These are phyloP conservation scores for Tragelaphus imberbis DNA, from an alignment of 2,113 vertebrate genomes.

Conservation along the genomic window DNA sequence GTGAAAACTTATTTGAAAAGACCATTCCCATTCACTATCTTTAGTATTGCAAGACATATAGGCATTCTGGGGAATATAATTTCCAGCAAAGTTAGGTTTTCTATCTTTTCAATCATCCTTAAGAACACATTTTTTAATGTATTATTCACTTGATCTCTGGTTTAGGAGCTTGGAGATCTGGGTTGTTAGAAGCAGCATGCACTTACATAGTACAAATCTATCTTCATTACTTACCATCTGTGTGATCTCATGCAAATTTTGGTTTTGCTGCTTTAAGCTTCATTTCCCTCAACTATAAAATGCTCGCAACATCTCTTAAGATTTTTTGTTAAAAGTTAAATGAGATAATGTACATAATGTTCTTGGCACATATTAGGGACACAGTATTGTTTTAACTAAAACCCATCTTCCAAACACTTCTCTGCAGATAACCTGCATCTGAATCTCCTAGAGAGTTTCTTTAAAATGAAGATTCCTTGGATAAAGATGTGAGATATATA, in stretches of 20 bases:
- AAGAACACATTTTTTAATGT: not conserved
- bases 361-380: not conserved
- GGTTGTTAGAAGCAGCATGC: not conserved
- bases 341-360: not conserved
- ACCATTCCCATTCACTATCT: not conserved
- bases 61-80: not conserved
- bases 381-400: not conserved
- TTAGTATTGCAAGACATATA: constrained; percentile 18
- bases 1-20: constrained; percentile 14
- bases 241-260: not conserved
- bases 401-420: not conserved
- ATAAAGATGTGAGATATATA: not conserved
- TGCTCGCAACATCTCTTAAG: not conserved
- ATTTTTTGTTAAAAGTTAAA: not conserved
- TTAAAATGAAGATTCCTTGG: not conserved
- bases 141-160: not conserved
- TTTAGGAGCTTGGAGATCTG: not conserved
- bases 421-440: not conserved
- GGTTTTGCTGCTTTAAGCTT: constrained; percentile 7
- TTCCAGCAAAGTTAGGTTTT: not conserved
- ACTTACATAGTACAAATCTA: not conserved
- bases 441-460: not conserved
- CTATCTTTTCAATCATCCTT: not conserved
- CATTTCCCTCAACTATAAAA: not conserved
- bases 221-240: not conserved